phyloP scores from a whole-genome alignment of 2,113 vertebrate species.

The Atrichornis clamosus region DNA sequence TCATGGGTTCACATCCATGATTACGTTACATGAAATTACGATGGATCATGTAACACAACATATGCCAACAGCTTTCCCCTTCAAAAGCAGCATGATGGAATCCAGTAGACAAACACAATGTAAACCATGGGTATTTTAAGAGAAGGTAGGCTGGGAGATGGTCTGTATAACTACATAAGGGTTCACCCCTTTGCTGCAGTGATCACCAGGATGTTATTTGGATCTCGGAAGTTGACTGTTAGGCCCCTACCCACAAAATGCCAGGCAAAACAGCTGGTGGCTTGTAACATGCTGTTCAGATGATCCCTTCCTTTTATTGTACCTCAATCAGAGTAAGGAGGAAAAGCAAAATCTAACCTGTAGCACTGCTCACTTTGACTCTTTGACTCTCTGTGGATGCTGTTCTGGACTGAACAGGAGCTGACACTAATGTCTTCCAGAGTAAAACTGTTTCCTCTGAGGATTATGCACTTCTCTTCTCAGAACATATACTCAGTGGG shows the following conservation, averaged over 20 bases:
- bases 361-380: neutral
- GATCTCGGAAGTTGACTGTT: neutral
- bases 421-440: neutral
- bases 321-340: neutral
- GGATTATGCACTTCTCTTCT: rapidly evolving
- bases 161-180: neutral
- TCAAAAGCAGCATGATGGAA: neutral
- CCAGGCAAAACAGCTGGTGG: neutral
- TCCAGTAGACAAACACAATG: neutral
- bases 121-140: neutral
- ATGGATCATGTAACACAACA: neutral
- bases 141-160: neutral
- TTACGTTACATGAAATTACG: neutral
- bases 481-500: rapidly evolving
- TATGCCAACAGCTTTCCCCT: neutral
- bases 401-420: neutral
- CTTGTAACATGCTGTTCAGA: neutral
- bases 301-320: neutral
- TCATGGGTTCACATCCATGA: neutral
- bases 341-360: neutral
- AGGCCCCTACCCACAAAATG: neutral
- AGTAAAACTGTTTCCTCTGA: neutral
- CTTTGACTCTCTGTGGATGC: neutral
- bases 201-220: neutral
- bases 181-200: neutral